Base-by-base conservation (phyloP, 2,797 vertebrate genomes). In the Semotilus atromaculatus region DNA sequence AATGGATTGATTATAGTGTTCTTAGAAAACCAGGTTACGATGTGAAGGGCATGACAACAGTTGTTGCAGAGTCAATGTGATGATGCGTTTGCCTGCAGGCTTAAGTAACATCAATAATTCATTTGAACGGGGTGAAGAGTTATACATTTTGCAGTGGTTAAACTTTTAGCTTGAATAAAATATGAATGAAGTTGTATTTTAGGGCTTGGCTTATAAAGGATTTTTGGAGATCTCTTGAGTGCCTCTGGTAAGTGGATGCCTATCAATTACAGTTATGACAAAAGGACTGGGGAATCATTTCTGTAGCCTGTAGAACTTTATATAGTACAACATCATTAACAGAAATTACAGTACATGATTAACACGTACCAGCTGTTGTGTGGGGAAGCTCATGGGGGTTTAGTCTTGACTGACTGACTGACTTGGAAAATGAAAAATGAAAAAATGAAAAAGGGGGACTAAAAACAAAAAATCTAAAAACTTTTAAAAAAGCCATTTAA, bases 101-200 rank as follows among this genome's bases (percentile, higher is more conserved):
- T 34, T 68, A 83, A 83, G 73, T 77, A 58, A 58, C 62, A 84
- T 84, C 8, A 84, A 78, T 84, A 70, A 83, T 84, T 84, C 26
- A 83, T 26, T 9, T 55, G 36, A 77, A 70, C 13, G 13, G 64
- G 64, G 71, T 38, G 82, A 80, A 66, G 73, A 77, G 34, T 70
- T 78, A 58, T 78, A 45, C 51, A 60, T 70, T 84, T 83, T 40
- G 60, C 72, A 67, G 72, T 55, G 60, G 31, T 83, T 75, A 55
- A 83, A 83, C 72, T 67, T 83, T 84, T 70, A 84, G 64, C 26
- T 13, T 58, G 29, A n/a, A 77, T 84, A 58, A 84, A 68, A 84
- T 40, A 83, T 83, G 7, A 78, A 84, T 68, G 64, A 78, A 38
- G 36, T 76, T 70, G 11, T 58, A 40, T 84, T 84, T 77, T 77